Percentiles rank a stretch among this genome's conserved stretches.
phyloP scores from a whole-genome alignment of 2,797 vertebrate species.

The Anableps anableps region DNA sequence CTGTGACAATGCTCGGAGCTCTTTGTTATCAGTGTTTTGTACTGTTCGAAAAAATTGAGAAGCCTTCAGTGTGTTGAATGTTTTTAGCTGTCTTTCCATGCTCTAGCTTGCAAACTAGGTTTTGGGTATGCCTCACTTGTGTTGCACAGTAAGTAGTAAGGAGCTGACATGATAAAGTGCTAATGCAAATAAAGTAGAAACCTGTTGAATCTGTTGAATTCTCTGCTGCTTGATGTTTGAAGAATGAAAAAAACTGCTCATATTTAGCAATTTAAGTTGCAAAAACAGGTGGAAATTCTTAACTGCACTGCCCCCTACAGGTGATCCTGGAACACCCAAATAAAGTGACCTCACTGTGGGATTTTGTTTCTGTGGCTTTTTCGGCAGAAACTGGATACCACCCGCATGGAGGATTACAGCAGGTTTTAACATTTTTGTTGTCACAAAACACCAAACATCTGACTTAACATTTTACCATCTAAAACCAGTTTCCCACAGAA shows the following conservation, averaged over 20 bases:
- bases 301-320: slow-evolving; percentile 4
- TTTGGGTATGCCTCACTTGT: slow-evolving; percentile 27
- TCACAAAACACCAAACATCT: background rate
- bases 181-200: slow-evolving; percentile 66
- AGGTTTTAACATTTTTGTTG: background rate
- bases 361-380: background rate
- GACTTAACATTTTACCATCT: slow-evolving; percentile 26
- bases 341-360: background rate
- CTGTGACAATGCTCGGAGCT: slow-evolving; percentile 48
- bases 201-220: slow-evolving; percentile 3
- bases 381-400: slow-evolving; percentile 13
- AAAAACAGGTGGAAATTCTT: background rate
- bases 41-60: slow-evolving; percentile 42
- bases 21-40: slow-evolving; percentile 63
- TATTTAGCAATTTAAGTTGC: background rate
- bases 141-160: slow-evolving; percentile 27
- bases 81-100: slow-evolving; percentile 51
- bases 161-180: slow-evolving; percentile 44
- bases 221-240: background rate
- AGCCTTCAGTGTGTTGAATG: slow-evolving; percentile 41
- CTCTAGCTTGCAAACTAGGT: slow-evolving; percentile 52
- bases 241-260: background rate
- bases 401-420: slow-evolving; percentile 18
- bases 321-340: background rate
- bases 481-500: slow-evolving; percentile 9